Conservation (phyloP, 2,113 vertebrate genomes). For the Accipiter virgatus region DNA sequence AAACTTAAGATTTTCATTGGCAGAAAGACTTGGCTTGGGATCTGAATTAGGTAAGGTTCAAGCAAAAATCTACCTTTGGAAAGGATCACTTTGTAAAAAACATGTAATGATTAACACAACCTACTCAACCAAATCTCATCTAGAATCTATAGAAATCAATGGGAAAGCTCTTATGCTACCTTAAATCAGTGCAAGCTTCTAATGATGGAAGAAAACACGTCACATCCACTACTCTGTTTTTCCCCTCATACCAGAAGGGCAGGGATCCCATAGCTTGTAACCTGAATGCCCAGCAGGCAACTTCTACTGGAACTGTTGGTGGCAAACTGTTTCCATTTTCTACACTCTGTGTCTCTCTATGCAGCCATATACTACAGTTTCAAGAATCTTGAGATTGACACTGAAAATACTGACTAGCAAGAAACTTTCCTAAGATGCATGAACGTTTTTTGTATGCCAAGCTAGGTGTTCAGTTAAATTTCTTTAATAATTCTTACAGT, state of each 20-base stretch:
- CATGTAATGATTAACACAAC: not conserved
- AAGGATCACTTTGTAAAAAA: not conserved
- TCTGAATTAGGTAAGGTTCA: not conserved
- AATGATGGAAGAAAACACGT: not conserved
- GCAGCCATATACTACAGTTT: not conserved
- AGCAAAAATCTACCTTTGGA: not conserved
- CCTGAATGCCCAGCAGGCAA: not conserved
- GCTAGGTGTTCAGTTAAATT: not conserved
- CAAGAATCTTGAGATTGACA: not conserved
- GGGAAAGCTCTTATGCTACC: not conserved
- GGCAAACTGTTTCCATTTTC: not conserved
- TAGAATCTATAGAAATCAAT: not conserved
- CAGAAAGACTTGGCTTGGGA: not conserved
- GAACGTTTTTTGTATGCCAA: not conserved
- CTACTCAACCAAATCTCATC: not conserved
- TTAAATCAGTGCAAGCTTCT: not conserved
- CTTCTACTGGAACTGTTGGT: not conserved
- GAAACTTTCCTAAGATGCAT: not conserved
- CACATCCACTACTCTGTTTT: not conserved
- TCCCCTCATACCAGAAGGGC: not conserved
- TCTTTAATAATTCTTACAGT: not conserved
- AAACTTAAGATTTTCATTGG: not conserved
- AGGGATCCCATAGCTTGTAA: not conserved
- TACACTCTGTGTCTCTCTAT: not conserved
- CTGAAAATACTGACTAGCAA: not conserved